These are phyloP conservation scores for Tribolium freemani DNA, from an alignment of 2,888 invertebrate species.

Conservation along the genomic window DNA sequence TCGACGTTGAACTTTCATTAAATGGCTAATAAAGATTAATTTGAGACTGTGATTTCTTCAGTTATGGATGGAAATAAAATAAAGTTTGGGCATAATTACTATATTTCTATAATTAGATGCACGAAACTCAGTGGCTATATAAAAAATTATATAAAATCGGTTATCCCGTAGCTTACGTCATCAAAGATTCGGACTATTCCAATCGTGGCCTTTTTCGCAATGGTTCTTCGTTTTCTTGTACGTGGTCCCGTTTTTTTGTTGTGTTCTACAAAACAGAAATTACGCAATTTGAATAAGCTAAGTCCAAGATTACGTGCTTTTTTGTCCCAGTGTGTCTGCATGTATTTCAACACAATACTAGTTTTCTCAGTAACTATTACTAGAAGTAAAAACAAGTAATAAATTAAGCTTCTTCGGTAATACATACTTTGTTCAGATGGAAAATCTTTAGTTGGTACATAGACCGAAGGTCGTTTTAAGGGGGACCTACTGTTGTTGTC, in stretches of 20 bases:
- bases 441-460: constrained; percentile 92
- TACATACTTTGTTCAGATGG: constrained; percentile 91
- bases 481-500: constrained; percentile 87
- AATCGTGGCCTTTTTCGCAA: constrained; percentile 19
- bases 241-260: constrained; percentile 16
- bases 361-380: constrained; percentile 97
- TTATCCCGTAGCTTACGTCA: background rate
- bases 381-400: constrained; percentile 56
- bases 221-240: constrained; percentile 24
- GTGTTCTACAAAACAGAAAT: background rate
- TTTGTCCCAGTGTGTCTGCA: constrained; percentile 97
- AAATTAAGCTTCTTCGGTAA: background rate
- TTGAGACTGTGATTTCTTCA: background rate
- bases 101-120: background rate
- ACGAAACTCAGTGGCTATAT: background rate
- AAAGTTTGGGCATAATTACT: background rate
- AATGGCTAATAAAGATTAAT: background rate
- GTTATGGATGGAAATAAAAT: background rate
- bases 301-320: constrained; percentile 71
- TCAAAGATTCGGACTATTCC: constrained; percentile 14
- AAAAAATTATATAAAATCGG: background rate
- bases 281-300: background rate
- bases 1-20: too few species aligned
- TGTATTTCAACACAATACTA: constrained; percentile 91
- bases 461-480: constrained; percentile 90